Base-by-base conservation (phyloP, 2,888 invertebrate species). In the Nomada ruficornis region DNA sequence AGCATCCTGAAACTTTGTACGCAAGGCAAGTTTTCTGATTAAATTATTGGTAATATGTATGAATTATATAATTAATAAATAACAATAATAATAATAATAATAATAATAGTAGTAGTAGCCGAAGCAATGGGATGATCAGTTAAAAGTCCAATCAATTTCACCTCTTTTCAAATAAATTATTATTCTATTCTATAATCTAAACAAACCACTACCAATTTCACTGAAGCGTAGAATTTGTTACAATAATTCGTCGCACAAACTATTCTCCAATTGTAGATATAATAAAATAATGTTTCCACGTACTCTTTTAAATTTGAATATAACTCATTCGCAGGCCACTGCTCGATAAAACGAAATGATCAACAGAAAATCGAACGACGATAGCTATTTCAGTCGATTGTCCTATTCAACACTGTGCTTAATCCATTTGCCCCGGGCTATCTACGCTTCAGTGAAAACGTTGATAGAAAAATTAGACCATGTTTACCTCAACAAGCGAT, bases 1-100 rank as follows among this genome's bases (percentile, higher is more conserved):
- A 77, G 20, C 87, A 89, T 89, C 44, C 57, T 87, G 67, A n/a
- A 79, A 44, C 44, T 69, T 82, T 85, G 29, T 29, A 79, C 52
- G 50, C 1, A 4, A 60, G 18, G n/a, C 20, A 2, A 62, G 59
- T 55, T 68, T 47, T 5, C 13, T 44, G 11, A 67, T 72, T 63
- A 26, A 36, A 63, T 20, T 23, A 26, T 55, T 44, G 11, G 11
- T 29, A 26, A 23, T 29, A n/a, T 20, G n/a, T 59, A 36, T 36
- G 7, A 36, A 36, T 36, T 36, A 36, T 7, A 1, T 36, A 10
- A 15, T 26, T 47, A 47, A 13, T 47, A 13, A 15, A 15, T 47
- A 15, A 15, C 11, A 47, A 47, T 15, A 47, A 47, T 47, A 47
- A 47, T 47, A 47, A 47, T 15, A 47, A 47, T 47, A 47, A 47